Evolutionary conservation across 2,113 vertebrate genomes (phyloP), one percentile per base, ranked within the genome.

Genomic region (Loxodonta africana): DNA sequence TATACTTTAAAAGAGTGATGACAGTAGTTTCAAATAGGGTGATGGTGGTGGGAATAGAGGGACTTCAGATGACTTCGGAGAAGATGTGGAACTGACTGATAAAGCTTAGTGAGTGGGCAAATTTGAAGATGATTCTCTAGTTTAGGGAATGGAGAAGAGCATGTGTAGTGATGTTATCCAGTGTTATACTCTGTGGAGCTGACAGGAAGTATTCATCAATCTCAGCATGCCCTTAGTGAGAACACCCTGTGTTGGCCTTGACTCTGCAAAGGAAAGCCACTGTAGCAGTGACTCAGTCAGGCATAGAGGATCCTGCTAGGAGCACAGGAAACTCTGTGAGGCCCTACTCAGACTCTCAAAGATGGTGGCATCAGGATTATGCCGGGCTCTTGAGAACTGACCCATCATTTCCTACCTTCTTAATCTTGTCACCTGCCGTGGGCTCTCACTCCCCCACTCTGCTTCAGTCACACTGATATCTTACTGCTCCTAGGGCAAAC

Each of bases 351-450:
- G 46, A 80, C 28, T 53, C 41, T 8, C 4, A 21, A 76, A 46
- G 8, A 5, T 9, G 20, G 6, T 1, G 8, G 6, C n/a, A 46
- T 44, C 0, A 14, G 26, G 14, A 60, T 37, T 21, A 51, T 4
- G 4, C 21, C 5, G 12, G 33, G 37, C 1, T 91, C 8, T n/a
- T 51, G 23, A 41, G 65, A 46, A 5, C 48, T 46, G 20, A 4
- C 0, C 14, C 37, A 67, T 46, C 41, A 33, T 37, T 67, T 3
- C 28, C 21, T 73, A 3, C 51, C 9, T 87, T 82, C 41, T 15
- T 41, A n/a, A 81, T 30, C 10, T 44, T 25, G 4, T 28, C 33
- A 3, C 23, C 33, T 71, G 17, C 4, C 17, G n/a, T 8, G 37
- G 37, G 18, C 25, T 51, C 20, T 12, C 0, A 25, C 23, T 23